These are phyloP conservation scores for Gymnoscelis rufifasciata DNA, from an alignment of 2,888 invertebrate species.

Conservation along the genomic window DNA sequence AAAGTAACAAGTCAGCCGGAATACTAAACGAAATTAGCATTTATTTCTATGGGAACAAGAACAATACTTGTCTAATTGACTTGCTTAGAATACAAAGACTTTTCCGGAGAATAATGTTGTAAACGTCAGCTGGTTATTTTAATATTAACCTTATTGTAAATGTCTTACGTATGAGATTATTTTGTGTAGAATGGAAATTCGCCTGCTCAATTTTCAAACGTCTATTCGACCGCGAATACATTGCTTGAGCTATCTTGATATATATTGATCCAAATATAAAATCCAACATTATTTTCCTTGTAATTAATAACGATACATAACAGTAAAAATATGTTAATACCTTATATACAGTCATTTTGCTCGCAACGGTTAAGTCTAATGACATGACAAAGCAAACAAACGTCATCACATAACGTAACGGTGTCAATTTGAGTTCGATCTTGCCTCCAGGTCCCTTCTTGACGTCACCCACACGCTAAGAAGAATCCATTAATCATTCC, in stretches of 20 bases:
- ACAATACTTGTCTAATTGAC: slow-evolving; percentile 46
- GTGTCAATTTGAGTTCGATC: slow-evolving; percentile 72
- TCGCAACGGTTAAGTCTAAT: slow-evolving; percentile 21
- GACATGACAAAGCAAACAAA: slow-evolving; percentile 55
- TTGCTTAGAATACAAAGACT: slow-evolving; percentile 27
- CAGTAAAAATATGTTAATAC: too few relatives aligned
- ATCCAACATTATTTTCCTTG: slow-evolving; percentile 30
- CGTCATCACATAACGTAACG: slow-evolving; percentile 47
- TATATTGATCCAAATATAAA: slow-evolving; percentile 31
- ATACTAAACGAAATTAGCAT: slow-evolving; percentile 54
- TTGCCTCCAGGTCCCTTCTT: slow-evolving; percentile 36
- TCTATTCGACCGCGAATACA: slow-evolving; percentile 35
- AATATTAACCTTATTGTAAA: slow-evolving; percentile 36
- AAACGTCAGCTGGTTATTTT: slow-evolving; percentile 23
- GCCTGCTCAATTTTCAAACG: slow-evolving; percentile 49
- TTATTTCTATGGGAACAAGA: slow-evolving; percentile 49
- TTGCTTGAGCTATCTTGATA: slow-evolving; percentile 34
- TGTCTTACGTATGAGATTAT: slow-evolving; percentile 35
- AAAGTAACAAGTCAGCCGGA: slow-evolving; percentile 54
- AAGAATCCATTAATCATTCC: slow-evolving; percentile 65
- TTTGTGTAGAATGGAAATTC: slow-evolving; percentile 32
- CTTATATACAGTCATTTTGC: too few relatives aligned
- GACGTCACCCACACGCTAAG: slow-evolving; percentile 51
- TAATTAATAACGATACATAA: too few relatives aligned
- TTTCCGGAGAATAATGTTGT: slow-evolving; percentile 14